phyloP scores from a whole-genome alignment of 1,140 invertebrate species.

The Philotrypesis tridentata region DNA sequence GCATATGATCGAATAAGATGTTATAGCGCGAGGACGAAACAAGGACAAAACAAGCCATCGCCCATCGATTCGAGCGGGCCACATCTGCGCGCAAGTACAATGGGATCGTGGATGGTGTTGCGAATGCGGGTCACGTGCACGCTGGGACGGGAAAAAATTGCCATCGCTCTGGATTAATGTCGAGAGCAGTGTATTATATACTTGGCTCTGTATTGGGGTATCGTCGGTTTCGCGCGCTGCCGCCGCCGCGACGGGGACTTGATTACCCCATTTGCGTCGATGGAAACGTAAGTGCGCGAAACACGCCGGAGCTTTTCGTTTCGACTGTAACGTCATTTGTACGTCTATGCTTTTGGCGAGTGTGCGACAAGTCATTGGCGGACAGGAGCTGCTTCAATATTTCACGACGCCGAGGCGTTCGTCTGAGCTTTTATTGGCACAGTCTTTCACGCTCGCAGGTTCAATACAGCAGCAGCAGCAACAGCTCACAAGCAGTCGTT shows the following conservation, averaged over 20 bases:
- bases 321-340: neutral
- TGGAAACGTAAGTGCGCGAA: neutral
- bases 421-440: slow-evolving; percentile 59
- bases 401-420: slow-evolving; percentile 41
- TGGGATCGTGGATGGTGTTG: slow-evolving; percentile 38
- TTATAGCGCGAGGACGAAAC: too few species aligned
- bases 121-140: slow-evolving; percentile 50
- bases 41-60: neutral
- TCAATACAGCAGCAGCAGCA: slow-evolving; percentile 46
- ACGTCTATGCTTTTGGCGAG: too few species aligned
- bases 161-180: slow-evolving; percentile 43
- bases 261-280: slow-evolving; percentile 10
- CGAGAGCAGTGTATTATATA: slow-evolving; percentile 12
- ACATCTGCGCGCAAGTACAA: slow-evolving; percentile 50
- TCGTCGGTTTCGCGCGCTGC: neutral
- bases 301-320: neutral
- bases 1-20: too few species aligned
- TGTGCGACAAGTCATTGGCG: too few species aligned
- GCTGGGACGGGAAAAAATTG: slow-evolving; percentile 34
- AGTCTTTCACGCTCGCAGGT: slow-evolving; percentile 55
- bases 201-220: neutral
- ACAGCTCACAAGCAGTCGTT: slow-evolving; percentile 51
- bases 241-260: neutral
- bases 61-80: slow-evolving; percentile 21
- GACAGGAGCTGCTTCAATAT: too few species aligned